Conservation (phyloP, 1,140 invertebrate genomes). For the Diprion similis region DNA sequence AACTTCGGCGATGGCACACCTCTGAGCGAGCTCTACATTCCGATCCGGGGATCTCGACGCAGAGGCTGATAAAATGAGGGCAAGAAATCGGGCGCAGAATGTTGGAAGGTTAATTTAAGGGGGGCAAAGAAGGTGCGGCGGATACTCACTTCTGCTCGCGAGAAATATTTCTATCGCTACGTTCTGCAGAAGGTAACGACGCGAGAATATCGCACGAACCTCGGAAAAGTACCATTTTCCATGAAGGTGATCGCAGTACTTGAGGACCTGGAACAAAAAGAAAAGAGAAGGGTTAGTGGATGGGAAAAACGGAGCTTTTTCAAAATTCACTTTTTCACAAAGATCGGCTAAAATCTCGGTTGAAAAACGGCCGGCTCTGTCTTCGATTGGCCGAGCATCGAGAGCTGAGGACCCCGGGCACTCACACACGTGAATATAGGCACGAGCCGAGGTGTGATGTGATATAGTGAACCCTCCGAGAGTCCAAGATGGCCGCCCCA, state of each 20-base stretch:
- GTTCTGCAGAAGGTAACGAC: constrained; percentile 96
- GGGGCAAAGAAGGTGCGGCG: no score
- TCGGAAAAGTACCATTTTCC: constrained; percentile 99
- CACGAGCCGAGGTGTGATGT: constrained; percentile 55
- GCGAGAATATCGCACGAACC: constrained; percentile 96
- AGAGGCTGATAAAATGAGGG: not conserved
- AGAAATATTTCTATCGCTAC: constrained; percentile 98
- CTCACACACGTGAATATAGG: no score
- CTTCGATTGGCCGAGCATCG: no score
- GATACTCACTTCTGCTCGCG: constrained; percentile 92
- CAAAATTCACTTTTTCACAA: not conserved
- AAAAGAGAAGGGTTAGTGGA: constrained; percentile 15
- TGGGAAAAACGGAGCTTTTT: not conserved
- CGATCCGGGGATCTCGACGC: constrained; percentile 16
- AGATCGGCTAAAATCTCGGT: not conserved
- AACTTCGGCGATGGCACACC: constrained; percentile 47
- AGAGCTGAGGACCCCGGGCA: not conserved
- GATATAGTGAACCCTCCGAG: constrained; percentile 55
- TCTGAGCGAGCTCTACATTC: constrained; percentile 52
- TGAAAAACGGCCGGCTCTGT: no score
- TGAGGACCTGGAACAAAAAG: constrained; percentile 79
- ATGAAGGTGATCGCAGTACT: constrained; percentile 97
- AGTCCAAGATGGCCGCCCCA: constrained; percentile 60
- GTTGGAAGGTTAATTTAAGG: no score
- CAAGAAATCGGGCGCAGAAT: constrained; percentile 38